Base-by-base conservation (phyloP, 2,797 vertebrate genomes). In the Knipowitschia caucasica region DNA sequence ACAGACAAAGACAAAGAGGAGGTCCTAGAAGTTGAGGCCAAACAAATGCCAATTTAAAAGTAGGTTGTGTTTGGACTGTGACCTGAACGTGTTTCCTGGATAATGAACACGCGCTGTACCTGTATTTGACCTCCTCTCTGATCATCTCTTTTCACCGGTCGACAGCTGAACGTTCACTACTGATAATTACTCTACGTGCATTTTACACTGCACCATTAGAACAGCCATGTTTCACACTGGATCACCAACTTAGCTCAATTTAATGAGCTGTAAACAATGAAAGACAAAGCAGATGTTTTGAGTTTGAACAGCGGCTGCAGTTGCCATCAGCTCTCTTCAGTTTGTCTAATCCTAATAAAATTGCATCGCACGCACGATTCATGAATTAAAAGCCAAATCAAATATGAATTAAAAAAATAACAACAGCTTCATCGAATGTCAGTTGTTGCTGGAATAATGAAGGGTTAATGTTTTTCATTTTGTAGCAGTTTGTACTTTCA, bases 391-490 rank as follows among this genome's bases (percentile, higher is more conserved):
- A 51, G 40, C 17, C 17, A 7, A 46, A 34, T 8, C 12, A 46
- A 30, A 46, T 46, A 46, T 26, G 15, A 15, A 20, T 47, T 7
- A 35, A 50, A 24, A 60, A 38, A 47, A 36, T 52, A 57, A 30
- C 4, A n/a, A 42, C n/a, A 49, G 11, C 25, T n/a, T 8, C 14
- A 23, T 29, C 6, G 7, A 15, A 14, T 29, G 15, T 39, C 26
- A n/a, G 14, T 26, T 11, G 5, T 4, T 44, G 38, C 39, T 25
- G 54, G 20, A 30, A 55, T 26, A 17, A 17, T 1, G 14, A 44
- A 14, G 44, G 57, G 62, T 77, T 49, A 67, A 61, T 35, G 51
- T 71, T 63, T 62, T 42, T 66, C 64, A 72, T 56, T 69, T 56
- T 67, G 25, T 53, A 34, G 23, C 47, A 61, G 31, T 46, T 24